Conservation (phyloP, 2,888 invertebrate species). For the Caenorhabditis becei region DNA sequence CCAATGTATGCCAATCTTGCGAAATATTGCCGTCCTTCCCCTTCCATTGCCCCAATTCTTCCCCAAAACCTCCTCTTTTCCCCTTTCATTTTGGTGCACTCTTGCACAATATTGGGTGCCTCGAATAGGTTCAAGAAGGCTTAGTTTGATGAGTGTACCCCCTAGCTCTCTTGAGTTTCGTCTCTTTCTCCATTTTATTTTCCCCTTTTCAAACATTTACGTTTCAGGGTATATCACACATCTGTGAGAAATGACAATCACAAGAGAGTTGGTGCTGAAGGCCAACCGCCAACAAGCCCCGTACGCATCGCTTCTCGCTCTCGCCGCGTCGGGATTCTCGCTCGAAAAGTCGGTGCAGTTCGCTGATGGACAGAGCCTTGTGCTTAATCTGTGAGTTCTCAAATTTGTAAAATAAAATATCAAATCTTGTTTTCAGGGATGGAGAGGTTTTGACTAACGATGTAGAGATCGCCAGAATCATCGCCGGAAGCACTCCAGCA, state of each 20-base stretch:
- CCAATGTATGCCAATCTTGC: constrained; percentile 15
- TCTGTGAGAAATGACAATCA: constrained; percentile 35
- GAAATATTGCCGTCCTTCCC: not conserved
- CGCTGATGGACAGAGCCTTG: constrained; percentile 40
- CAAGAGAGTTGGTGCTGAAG: constrained; percentile 54
- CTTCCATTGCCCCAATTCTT: not conserved
- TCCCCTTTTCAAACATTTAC: not conserved
- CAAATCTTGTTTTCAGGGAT: constrained; percentile 65
- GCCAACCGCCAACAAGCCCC: constrained; percentile 63
- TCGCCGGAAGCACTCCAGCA: constrained; percentile 64
- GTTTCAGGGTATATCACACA: constrained; percentile 32
- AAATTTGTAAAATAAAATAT: not conserved
- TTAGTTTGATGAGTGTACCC: not conserved
- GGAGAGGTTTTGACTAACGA: constrained; percentile 70
- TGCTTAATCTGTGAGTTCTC: constrained; percentile 66
- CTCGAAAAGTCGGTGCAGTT: constrained; percentile 66
- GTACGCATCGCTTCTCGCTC: constrained; percentile 70
- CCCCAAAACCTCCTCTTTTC: not conserved
- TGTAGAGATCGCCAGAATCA: constrained; percentile 70
- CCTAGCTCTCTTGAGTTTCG: no score
- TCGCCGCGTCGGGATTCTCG: constrained; percentile 68
- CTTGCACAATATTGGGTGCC: constrained; percentile 43
- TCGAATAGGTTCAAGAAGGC: not conserved
- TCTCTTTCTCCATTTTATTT: constrained; percentile 1
- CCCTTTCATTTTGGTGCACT: constrained; percentile 9